Evolutionary conservation across 2,797 vertebrate genomes (phyloP).

Genomic region (Anguilla obscura): DNA sequence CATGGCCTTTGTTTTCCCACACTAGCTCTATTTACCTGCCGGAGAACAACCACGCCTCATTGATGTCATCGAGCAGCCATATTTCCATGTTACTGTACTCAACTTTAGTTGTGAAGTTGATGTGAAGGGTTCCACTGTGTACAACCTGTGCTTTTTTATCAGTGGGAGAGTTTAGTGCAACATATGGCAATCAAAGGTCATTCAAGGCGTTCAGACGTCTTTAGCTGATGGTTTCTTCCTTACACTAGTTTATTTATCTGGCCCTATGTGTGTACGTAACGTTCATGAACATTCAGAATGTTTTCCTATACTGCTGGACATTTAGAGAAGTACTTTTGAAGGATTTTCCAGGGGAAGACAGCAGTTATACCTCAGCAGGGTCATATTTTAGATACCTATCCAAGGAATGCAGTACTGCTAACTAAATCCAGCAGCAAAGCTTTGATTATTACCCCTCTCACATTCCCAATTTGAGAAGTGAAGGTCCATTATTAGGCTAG

Average conservation of each 20-base stretch:
- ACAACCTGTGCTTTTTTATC: neutral
- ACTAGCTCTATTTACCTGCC: neutral
- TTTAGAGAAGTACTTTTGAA: neutral
- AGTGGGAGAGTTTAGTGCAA: neutral
- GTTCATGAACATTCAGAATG: neutral
- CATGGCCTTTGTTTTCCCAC: neutral
- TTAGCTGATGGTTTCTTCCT: neutral
- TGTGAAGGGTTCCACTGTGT: neutral
- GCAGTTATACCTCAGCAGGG: neutral
- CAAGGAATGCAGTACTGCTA: neutral
- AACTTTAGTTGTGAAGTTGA: neutral
- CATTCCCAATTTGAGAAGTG: neutral
- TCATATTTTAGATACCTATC: neutral
- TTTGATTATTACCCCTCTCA: neutral
- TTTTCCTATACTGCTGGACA: neutral
- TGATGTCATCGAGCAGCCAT: neutral
- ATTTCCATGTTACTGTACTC: neutral
- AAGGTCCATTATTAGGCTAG: neutral
- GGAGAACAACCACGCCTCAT: neutral
- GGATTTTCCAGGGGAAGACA: neutral
- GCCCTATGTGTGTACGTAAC: neutral
- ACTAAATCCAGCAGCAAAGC: neutral
- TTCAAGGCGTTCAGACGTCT: neutral
- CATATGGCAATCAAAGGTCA: neutral
- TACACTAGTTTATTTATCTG: neutral